These are phyloP conservation scores for Pardosa pseudoannulata DNA, from an alignment of 2,888 invertebrate species.

Conservation along the genomic window DNA sequence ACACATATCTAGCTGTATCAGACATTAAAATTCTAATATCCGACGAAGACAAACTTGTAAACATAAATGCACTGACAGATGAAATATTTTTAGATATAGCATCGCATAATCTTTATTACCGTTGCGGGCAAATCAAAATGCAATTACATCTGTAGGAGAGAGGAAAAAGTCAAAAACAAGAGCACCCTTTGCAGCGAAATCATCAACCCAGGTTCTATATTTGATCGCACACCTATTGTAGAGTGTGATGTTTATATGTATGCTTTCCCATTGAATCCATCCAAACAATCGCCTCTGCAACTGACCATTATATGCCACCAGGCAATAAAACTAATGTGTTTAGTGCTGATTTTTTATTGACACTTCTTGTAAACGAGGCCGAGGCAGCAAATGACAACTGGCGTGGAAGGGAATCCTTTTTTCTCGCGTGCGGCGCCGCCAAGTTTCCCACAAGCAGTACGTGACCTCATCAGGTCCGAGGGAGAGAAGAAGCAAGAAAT, in stretches of 20 bases:
- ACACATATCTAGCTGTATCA: too few relatives aligned
- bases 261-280: not conserved
- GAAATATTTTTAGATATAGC: too few relatives aligned
- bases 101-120: too few relatives aligned
- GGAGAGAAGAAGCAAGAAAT: constrained; percentile 15
- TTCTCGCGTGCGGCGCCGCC: not conserved
- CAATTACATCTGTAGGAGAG: too few relatives aligned
- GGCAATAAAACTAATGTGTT: not conserved
- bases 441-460: not conserved
- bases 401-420: not conserved
- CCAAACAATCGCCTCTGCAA: not conserved
- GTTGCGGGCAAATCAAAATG: too few relatives aligned
- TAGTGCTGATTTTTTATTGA: constrained; percentile 8
- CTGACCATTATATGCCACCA: not conserved
- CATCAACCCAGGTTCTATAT: not conserved
- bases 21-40: too few relatives aligned
- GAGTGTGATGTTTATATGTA: not conserved
- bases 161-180: too few relatives aligned
- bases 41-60: too few relatives aligned
- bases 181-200: too few relatives aligned
- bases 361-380: constrained; percentile 2
- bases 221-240: not conserved
- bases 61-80: too few relatives aligned
- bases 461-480: not conserved
- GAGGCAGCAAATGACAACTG: not conserved